These are phyloP conservation scores for Tupaia chinensis DNA, from an alignment of 2,113 vertebrate species.

Conservation along the genomic window DNA sequence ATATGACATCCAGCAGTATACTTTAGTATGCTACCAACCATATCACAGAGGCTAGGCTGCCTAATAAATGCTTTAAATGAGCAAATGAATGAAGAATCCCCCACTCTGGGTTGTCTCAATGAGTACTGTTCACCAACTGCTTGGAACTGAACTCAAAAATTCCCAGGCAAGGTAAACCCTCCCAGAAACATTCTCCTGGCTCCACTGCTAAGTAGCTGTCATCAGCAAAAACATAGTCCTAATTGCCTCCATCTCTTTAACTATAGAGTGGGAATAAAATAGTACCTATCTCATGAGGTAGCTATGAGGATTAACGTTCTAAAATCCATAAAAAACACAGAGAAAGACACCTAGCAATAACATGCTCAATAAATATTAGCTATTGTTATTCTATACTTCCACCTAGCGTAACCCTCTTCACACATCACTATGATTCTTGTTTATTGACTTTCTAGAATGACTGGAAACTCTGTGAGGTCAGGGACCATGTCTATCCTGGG, in stretches of 20 bases:
- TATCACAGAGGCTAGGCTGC: no score
- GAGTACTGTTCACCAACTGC: neutral
- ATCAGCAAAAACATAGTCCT: neutral
- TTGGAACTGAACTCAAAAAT: neutral
- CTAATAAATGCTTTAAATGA: neutral
- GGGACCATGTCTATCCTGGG: neutral
- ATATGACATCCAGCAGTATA: no score
- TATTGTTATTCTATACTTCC: neutral
- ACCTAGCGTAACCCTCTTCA: neutral
- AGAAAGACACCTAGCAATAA: neutral
- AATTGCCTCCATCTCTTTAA: neutral
- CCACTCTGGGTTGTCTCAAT: neutral
- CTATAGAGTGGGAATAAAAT: neutral
- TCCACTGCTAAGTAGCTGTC: neutral
- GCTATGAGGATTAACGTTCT: neutral
- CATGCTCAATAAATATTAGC: neutral
- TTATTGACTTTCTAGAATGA: conserved; percentile 20
- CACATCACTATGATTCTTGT: neutral
- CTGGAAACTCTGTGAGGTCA: neutral
- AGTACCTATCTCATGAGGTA: neutral
- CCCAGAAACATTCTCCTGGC: neutral
- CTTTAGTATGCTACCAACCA: no score
- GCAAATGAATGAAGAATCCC: neutral
- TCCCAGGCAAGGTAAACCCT: neutral
- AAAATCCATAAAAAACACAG: neutral